phyloP scores from a whole-genome alignment of 2,113 vertebrate genomes.

The Todiramphus saurophagus region DNA sequence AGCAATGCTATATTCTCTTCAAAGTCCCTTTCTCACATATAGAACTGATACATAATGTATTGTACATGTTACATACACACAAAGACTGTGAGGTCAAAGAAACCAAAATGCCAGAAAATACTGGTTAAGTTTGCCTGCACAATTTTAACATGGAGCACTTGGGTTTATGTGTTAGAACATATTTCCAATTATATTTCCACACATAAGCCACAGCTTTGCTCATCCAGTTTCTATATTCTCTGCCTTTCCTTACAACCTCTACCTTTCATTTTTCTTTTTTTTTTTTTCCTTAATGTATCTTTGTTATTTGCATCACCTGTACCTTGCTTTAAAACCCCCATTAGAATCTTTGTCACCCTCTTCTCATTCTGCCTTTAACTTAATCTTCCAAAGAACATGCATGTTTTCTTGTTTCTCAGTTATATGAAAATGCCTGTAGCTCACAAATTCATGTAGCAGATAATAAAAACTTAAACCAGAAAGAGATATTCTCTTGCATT shows the following conservation, averaged over 20 bases:
- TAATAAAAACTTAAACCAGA: not conserved
- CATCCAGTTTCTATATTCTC: not conserved
- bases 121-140: not conserved
- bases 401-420: not conserved
- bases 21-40: not conserved
- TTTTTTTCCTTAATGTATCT: not conserved
- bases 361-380: not conserved
- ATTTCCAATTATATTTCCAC: not conserved
- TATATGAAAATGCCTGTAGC: not conserved
- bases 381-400: not conserved
- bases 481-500: not conserved
- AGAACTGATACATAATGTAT: not conserved
- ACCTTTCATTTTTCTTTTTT: not conserved
- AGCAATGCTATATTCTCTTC: not conserved
- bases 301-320: not conserved
- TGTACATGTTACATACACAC: accelerated
- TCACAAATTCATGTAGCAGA: not conserved
- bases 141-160: not conserved
- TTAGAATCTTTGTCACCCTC: not conserved
- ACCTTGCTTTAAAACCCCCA: not conserved
- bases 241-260: not conserved
- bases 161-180: not conserved
- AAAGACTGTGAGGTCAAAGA: not conserved
- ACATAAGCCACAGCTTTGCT: not conserved
- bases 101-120: not conserved